Evolutionary conservation across 1,140 invertebrate genomes (phyloP).

Genomic region (Drosophila sproati): DNA sequence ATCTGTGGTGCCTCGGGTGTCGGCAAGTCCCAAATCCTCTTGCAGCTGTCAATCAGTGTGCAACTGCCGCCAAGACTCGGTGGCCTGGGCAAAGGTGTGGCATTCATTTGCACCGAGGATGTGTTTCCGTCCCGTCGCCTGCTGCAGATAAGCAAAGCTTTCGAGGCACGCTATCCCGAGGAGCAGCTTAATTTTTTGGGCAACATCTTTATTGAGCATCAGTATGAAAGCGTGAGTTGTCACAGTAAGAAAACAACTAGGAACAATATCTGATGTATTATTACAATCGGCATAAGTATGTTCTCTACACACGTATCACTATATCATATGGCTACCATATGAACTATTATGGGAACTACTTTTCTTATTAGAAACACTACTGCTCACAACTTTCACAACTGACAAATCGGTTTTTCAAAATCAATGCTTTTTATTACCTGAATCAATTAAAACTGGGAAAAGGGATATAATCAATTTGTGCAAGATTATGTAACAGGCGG

Average conservation of each 20-base stretch:
- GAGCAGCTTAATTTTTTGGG: slow-evolving; percentile 68
- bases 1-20: slow-evolving; percentile 92
- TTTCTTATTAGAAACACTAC: too few species aligned
- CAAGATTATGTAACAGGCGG: too few species aligned
- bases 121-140: slow-evolving; percentile 90
- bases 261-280: too few species aligned
- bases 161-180: slow-evolving; percentile 60
- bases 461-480: too few species aligned
- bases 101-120: slow-evolving; percentile 92
- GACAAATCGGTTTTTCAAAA: too few species aligned
- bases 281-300: too few species aligned
- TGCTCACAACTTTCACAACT: too few species aligned
- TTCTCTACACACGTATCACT: too few species aligned
- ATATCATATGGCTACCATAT: too few species aligned
- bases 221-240: slow-evolving; percentile 86
- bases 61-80: slow-evolving; percentile 75
- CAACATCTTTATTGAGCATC: slow-evolving; percentile 81
- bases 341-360: too few species aligned
- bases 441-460: too few species aligned
- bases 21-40: slow-evolving; percentile 94
- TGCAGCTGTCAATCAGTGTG: slow-evolving; percentile 88
- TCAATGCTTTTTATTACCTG: too few species aligned
- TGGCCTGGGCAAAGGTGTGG: slow-evolving; percentile 86
- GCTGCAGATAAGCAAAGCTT: slow-evolving; percentile 84
- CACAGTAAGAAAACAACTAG: neutral